phyloP scores from a whole-genome alignment of 2,113 vertebrate species.

The Paradoxurus hermaphroditus region DNA sequence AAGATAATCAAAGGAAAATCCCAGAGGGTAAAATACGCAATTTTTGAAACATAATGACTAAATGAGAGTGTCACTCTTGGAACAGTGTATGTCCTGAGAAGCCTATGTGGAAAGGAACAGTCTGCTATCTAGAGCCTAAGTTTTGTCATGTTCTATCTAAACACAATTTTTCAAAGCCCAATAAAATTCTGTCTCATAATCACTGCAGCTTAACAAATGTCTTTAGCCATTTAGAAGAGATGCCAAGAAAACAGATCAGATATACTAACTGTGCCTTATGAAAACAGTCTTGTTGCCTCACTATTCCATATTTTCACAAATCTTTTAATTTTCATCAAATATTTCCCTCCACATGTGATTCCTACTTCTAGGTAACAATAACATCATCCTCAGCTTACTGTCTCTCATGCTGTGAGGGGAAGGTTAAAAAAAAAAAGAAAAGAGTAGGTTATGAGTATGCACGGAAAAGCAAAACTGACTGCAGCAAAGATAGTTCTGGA shows the following conservation, averaged over 20 bases:
- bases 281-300: background rate
- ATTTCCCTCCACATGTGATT: background rate
- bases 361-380: background rate
- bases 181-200: background rate
- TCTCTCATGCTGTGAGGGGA: background rate
- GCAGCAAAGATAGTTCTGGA: background rate
- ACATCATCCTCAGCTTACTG: background rate
- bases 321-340: constrained; percentile 14
- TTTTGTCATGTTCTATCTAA: background rate
- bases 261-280: background rate
- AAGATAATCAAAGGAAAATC: background rate
- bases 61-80: background rate
- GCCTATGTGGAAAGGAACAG: background rate
- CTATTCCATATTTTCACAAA: background rate
- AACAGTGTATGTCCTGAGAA: background rate
- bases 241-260: background rate
- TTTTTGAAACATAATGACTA: background rate
- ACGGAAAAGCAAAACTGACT: background rate
- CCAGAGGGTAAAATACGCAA: background rate
- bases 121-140: background rate
- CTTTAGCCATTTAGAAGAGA: background rate
- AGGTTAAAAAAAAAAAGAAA: background rate
- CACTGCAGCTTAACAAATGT: background rate
- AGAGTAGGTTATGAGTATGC: background rate
- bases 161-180: background rate